Evolutionary conservation across 1,140 invertebrate genomes (phyloP), one percentile per base, ranked within the genome.

Genomic region (Meloidogyne hapla): DNA sequence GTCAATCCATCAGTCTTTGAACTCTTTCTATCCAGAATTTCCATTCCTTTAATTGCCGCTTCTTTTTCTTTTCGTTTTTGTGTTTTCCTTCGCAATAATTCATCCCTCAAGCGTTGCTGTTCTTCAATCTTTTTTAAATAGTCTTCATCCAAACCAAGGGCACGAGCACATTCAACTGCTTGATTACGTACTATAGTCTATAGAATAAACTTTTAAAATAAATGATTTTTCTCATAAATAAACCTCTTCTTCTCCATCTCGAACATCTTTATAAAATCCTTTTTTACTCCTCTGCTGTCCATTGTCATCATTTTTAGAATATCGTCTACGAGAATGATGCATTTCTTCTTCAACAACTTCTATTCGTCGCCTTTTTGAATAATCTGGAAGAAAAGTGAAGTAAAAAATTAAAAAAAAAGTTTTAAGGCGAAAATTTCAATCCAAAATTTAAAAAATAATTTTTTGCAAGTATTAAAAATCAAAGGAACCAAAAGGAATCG

Each of bases 151-250:
- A 82, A 33, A 23, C 81, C 81, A 25, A 82, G 75, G 12, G 81
- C 81, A 70, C 83, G 69, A 21, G 81, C 81, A 67, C 81, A 82
- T 78, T 84, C 82, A 15, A 77, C 66, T 18, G 81, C 79, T 15
- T 77, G 83, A 18, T 81, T 78, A 12, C 38, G 28, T 18, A 72
- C 73, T 1, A 12, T 28, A n/a, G 4, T 62, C 25, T 33, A 0
- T 33, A 33, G 33, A 33, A 33, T 33, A 33, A 33, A 33, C 6
- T 71, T 15, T 9, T 9, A 42, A 56, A 64, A 77, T 26, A 66
- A 56, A 74, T 8, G 25, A 12, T 23, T 10, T 18, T 26, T 61
- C 2, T 61, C 18, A 38, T 25, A 38, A 67, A 9, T 33, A 64
- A 25, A 28, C 63, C 63, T 64, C 63, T 10, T 42, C 40, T 12